phyloP scores from a whole-genome alignment of 2,888 invertebrate species.

The Sussaba pulchella region DNA sequence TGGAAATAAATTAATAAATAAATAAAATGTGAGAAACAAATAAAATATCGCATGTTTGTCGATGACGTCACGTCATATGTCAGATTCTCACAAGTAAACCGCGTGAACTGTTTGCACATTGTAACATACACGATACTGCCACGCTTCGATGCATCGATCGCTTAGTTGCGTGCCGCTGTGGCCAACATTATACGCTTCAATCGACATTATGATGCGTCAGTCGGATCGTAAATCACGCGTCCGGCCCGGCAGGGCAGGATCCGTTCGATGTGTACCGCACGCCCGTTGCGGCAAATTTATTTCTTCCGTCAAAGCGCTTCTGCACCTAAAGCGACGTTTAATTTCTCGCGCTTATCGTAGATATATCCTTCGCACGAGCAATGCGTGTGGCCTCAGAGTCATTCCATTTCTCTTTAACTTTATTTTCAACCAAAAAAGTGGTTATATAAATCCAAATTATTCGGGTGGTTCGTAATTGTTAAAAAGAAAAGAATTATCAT shows the following conservation, averaged over 20 bases:
- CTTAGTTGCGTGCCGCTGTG: constrained; percentile 15
- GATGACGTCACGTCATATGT: background rate
- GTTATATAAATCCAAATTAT: constrained; percentile 42
- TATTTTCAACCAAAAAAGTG: too few relatives aligned
- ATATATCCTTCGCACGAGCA: constrained; percentile 2
- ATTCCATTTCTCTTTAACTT: too few relatives aligned
- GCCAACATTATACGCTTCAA: constrained; percentile 52
- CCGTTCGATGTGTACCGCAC: background rate
- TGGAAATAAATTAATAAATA: too few relatives aligned
- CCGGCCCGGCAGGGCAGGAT: too few relatives aligned
- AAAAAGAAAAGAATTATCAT: constrained; percentile 22
- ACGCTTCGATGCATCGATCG: constrained; percentile 44
- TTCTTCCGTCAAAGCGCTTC: constrained; percentile 30
- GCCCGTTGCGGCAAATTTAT: constrained; percentile 50
- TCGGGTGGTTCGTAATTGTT: constrained; percentile 19
- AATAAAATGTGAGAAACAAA: too few relatives aligned
- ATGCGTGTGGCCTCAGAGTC: constrained; percentile 43
- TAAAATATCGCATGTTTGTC: background rate
- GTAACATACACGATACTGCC: background rate
- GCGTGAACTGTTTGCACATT: constrained; percentile 2
- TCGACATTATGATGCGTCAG: constrained; percentile 52
- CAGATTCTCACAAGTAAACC: background rate
- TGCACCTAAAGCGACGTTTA: constrained; percentile 40
- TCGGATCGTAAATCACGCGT: constrained; percentile 55
- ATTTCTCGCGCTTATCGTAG: constrained; percentile 48